A percentile compares a stretch with the other conserved stretches of the same genome.
These are phyloP conservation scores for Sebastes diaconus DNA, from an alignment of 2,797 vertebrate species.

Conservation along the genomic window DNA sequence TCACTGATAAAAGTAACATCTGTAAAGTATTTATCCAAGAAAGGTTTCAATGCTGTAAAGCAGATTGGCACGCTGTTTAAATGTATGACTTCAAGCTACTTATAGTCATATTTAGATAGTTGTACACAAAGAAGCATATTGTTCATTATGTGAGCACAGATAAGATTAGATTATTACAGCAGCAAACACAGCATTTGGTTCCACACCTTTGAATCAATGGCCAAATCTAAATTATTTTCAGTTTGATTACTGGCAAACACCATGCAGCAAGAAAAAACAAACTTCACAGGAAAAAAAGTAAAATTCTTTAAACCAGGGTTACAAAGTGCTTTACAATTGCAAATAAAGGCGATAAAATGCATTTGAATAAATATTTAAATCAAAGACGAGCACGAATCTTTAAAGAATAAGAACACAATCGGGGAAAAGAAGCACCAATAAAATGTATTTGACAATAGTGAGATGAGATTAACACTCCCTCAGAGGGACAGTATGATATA, in stretches of 20 bases:
- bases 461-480: background rate
- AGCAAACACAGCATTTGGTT: background rate
- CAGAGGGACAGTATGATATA: background rate
- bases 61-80: constrained; percentile 10
- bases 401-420: background rate
- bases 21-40: constrained; percentile 11
- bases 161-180: background rate
- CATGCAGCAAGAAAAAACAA: background rate
- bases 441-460: background rate
- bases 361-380: background rate
- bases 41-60: constrained; percentile 8
- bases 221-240: background rate
- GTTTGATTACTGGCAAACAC: background rate
- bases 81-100: constrained; percentile 12
- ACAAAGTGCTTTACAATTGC: background rate
- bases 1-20: constrained; percentile 12
- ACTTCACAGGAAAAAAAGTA: background rate
- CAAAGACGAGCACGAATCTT: background rate
- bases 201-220: background rate
- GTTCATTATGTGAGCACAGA: background rate
- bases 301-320: background rate
- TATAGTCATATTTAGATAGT: background rate
- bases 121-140: constrained; percentile 1
- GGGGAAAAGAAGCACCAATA: background rate
- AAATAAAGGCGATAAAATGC: background rate